A percentile compares a stretch with the other conserved stretches of the same genome.
Conservation (phyloP, 1,140 invertebrate species). For the Diplogasteroides magnus region DNA sequence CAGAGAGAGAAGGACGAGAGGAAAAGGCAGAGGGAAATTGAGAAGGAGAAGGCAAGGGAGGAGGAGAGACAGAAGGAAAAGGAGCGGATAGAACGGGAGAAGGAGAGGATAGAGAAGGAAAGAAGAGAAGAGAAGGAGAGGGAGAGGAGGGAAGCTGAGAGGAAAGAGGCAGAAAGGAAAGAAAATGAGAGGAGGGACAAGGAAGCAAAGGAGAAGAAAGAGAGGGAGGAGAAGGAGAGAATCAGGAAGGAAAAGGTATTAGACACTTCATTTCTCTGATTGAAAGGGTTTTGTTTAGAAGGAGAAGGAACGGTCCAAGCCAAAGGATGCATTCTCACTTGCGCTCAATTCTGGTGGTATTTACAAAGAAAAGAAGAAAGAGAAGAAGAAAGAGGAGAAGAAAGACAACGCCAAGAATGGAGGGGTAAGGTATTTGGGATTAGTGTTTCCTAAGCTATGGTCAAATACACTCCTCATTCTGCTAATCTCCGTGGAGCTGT, state of each 20-base stretch:
- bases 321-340: not conserved
- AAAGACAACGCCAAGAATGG: not conserved
- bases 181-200: conserved; percentile 12
- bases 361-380: not conserved
- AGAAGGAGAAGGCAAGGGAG: conserved; percentile 10
- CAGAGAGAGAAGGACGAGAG: conserved; percentile 4
- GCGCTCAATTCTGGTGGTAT: not conserved
- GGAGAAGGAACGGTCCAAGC: conserved; percentile 1
- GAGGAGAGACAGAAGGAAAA: conserved; percentile 13
- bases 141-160: conserved; percentile 15
- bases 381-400: not conserved
- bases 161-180: not conserved
- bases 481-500: no score
- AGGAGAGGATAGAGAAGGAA: conserved; percentile 10
- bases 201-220: conserved; percentile 10
- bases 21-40: conserved; percentile 12
- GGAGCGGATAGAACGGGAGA: conserved; percentile 7
- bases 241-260: not conserved
- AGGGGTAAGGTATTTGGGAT: not conserved
- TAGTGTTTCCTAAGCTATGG: not conserved
- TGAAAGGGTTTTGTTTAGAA: not conserved
- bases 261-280: not conserved
- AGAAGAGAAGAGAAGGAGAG: conserved; percentile 12
- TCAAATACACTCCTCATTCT: no score
- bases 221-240: conserved; percentile 14